Evolutionary conservation across 2,888 invertebrate genomes (phyloP).

Genomic region (Diarsia rubi): DNA sequence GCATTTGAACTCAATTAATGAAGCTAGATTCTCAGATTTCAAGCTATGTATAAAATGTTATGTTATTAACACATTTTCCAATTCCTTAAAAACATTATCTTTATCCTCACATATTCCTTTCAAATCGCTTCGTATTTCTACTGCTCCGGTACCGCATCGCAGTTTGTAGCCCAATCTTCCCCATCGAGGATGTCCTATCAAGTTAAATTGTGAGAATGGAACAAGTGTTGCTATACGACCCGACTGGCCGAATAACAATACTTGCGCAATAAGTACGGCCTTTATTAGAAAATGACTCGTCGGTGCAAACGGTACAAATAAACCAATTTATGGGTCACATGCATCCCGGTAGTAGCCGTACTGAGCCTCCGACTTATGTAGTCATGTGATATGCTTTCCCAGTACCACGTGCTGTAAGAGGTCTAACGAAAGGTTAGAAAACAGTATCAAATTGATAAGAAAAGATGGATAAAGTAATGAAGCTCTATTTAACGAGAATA

Average conservation of each 20-base stretch:
- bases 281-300: constrained; percentile 64
- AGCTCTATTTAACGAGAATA: background rate
- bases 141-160: background rate
- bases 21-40: background rate
- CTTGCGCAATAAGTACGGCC: constrained; percentile 46
- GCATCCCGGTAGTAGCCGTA: constrained; percentile 31
- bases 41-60: background rate
- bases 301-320: constrained; percentile 55
- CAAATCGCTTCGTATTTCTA: background rate
- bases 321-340: constrained; percentile 57
- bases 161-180: background rate
- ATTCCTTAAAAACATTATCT: background rate
- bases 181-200: constrained; percentile 1
- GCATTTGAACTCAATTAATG: background rate
- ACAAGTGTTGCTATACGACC: constrained; percentile 18
- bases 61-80: background rate
- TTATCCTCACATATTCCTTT: background rate
- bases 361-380: constrained; percentile 10
- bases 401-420: constrained; percentile 18
- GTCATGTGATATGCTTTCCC: constrained; percentile 26
- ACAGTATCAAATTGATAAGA: background rate
- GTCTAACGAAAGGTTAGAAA: constrained; percentile 2
- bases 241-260: constrained; percentile 36
- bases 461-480: constrained; percentile 1
- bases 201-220: constrained; percentile 14